A percentile compares a stretch with the other conserved stretches of the same genome.
phyloP scores from a whole-genome alignment of 2,888 invertebrate species.

The Hemistola chrysoprasaria region DNA sequence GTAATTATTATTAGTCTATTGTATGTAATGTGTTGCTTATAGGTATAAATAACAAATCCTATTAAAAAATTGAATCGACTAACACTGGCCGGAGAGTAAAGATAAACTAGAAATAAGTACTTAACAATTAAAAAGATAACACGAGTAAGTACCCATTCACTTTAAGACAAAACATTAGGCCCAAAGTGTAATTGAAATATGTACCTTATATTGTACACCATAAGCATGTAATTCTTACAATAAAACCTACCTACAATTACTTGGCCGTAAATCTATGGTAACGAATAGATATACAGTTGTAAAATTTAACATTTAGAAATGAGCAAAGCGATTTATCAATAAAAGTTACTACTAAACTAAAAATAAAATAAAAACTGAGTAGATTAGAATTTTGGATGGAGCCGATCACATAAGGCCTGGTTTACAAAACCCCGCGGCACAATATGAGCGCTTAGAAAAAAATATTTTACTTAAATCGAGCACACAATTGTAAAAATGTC shows the following conservation, averaged over 20 bases:
- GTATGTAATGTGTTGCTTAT: constrained; percentile 43
- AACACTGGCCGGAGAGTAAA: constrained; percentile 62
- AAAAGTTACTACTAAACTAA: constrained; percentile 35
- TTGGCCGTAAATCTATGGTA: constrained; percentile 79
- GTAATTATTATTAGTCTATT: constrained; percentile 71
- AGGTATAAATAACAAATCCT: constrained; percentile 57
- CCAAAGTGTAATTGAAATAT: constrained; percentile 41
- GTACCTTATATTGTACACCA: constrained; percentile 65
- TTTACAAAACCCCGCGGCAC: no score
- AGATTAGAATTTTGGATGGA: constrained; percentile 56
- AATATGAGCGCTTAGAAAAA: no score
- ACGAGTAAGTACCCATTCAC: constrained; percentile 40
- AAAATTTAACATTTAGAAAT: constrained; percentile 41
- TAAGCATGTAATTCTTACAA: constrained; percentile 62
- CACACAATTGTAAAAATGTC: no score
- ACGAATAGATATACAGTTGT: constrained; percentile 67
- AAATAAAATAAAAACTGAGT: constrained; percentile 34
- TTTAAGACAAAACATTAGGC: constrained; percentile 51
- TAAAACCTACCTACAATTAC: constrained; percentile 67
- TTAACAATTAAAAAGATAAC: constrained; percentile 43
- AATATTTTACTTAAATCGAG: no score
- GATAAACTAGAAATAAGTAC: constrained; percentile 35
- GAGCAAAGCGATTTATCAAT: constrained; percentile 56
- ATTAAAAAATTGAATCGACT: constrained; percentile 52
- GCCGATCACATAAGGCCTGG: no score